Conservation (phyloP, 2,888 invertebrate genomes). For the Netelia virgata region DNA sequence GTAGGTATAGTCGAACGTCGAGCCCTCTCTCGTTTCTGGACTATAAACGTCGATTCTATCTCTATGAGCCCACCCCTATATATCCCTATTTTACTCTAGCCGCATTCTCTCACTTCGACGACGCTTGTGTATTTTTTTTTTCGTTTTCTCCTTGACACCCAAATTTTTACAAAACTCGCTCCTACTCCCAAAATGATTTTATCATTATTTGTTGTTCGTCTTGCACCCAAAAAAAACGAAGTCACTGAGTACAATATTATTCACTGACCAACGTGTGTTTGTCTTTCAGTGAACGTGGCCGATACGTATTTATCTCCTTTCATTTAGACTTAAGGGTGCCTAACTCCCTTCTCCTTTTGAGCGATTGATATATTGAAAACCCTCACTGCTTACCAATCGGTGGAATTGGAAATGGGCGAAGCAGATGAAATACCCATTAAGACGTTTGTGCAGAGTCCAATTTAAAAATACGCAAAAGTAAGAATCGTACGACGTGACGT, state of each 20-base stretch:
- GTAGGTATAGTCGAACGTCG: constrained; percentile 9
- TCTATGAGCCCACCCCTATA: constrained; percentile 19
- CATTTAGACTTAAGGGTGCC: neutral
- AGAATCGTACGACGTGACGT: constrained; percentile 7
- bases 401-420: constrained; percentile 23
- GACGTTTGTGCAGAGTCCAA: constrained; percentile 32
- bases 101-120: neutral
- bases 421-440: constrained; percentile 25
- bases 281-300: neutral
- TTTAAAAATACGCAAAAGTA: constrained; percentile 50
- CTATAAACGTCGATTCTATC: constrained; percentile 56
- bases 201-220: neutral
- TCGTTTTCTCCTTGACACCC: constrained; percentile 3
- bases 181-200: neutral
- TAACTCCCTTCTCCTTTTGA: neutral
- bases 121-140: neutral
- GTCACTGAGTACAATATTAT: too few relatives aligned
- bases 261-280: too few relatives aligned
- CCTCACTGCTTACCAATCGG: constrained; percentile 12
- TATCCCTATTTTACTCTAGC: constrained; percentile 17
- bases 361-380: constrained; percentile 27
- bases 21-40: constrained; percentile 30
- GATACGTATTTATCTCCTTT: neutral
- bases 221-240: too few relatives aligned
- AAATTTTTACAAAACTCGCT: constrained; percentile 22